Percentiles rank a stretch among this genome's conserved stretches.
Conservation (phyloP, 2,888 invertebrate genomes). For the Dryobotodes eremita region DNA sequence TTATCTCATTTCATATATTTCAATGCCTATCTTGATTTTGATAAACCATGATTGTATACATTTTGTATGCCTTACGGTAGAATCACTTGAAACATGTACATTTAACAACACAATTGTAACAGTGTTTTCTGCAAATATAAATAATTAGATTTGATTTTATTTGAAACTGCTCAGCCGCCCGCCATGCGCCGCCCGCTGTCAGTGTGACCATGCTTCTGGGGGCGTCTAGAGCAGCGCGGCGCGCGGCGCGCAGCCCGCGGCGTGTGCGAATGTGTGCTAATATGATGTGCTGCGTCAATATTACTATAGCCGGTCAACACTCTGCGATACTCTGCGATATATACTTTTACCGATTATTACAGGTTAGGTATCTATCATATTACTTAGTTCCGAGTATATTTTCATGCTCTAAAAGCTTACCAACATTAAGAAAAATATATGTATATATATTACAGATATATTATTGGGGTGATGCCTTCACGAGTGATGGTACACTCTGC, state of each 20-base stretch:
- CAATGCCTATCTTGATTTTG: too few relatives aligned
- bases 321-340: not conserved
- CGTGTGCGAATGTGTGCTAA: constrained; percentile 34
- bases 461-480: not conserved
- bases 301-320: constrained; percentile 23
- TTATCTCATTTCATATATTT: too few relatives aligned
- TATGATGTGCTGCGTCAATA: constrained; percentile 34
- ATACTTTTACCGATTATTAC: constrained; percentile 6
- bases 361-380: not conserved
- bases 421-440: not conserved
- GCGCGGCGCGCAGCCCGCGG: not conserved
- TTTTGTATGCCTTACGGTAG: too few relatives aligned
- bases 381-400: not conserved
- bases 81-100: too few relatives aligned
- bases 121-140: too few relatives aligned
- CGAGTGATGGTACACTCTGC: not conserved
- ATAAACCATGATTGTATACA: too few relatives aligned
- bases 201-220: not conserved
- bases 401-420: not conserved
- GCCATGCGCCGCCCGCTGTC: not conserved
- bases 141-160: not conserved
- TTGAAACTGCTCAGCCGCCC: not conserved
- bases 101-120: too few relatives aligned
- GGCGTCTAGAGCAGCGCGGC: not conserved
- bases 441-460: not conserved